Conservation (phyloP, 1,140 invertebrate genomes). For the Drosophila bocki region DNA sequence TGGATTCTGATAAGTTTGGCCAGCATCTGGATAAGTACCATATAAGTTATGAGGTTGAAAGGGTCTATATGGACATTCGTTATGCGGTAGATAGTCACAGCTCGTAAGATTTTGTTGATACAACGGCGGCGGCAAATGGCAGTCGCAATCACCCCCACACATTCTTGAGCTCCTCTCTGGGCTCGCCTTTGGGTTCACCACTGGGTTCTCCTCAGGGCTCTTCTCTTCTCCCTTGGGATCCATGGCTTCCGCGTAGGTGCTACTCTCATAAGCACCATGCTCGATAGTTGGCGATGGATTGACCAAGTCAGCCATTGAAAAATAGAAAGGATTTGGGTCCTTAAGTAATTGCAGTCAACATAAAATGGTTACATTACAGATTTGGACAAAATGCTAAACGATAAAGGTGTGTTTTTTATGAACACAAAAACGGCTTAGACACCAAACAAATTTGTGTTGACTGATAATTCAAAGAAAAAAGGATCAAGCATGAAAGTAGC, state of each 20-base stretch:
- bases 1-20: background rate
- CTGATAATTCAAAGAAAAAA: background rate
- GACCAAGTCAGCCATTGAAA: background rate
- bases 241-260: background rate
- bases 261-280: background rate
- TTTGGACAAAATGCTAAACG: background rate
- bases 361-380: conserved; percentile 3
- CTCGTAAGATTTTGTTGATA: background rate
- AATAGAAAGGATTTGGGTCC: too few species aligned
- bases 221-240: background rate
- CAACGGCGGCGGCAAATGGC: background rate
- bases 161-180: background rate
- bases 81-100: background rate
- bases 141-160: conserved; percentile 2
- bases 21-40: too few species aligned
- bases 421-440: background rate
- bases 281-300: background rate
- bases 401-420: background rate
- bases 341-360: background rate
- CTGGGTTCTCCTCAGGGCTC: background rate
- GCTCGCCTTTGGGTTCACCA: too few species aligned
- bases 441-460: conserved; percentile 15
- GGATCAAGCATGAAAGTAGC: background rate
- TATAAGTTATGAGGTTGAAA: too few species aligned
- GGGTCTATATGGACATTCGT: too few species aligned